Conservation (phyloP, 2,113 vertebrate genomes). For the Paralichthys olivaceus region DNA sequence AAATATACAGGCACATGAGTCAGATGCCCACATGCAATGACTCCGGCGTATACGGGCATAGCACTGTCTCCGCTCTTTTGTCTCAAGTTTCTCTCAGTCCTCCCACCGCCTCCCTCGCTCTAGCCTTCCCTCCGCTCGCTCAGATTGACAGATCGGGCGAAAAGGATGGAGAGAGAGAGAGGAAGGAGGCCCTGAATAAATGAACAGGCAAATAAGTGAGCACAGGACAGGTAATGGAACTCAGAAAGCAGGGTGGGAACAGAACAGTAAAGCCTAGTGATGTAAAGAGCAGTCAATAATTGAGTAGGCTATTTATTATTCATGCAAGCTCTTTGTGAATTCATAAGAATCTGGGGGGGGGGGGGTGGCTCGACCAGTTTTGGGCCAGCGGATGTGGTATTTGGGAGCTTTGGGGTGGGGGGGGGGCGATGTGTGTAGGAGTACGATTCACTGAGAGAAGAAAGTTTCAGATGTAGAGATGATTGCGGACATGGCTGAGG, state of each 20-base stretch:
- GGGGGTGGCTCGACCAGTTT: slow-evolving; percentile 25
- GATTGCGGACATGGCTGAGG: neutral
- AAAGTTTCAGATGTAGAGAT: slow-evolving; percentile 12
- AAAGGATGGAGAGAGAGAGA: neutral
- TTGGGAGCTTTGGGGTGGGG: slow-evolving; percentile 4
- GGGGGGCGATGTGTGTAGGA: neutral
- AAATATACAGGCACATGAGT: slow-evolving; percentile 18
- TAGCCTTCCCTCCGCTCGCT: neutral
- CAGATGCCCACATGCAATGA: slow-evolving; percentile 22
- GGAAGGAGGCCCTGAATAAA: slow-evolving; percentile 72
- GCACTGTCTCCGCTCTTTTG: slow-evolving; percentile 9
- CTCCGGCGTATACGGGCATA: neutral
- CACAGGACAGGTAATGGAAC: slow-evolving; percentile 78
- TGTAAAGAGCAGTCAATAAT: slow-evolving; percentile 80
- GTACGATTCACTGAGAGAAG: neutral
- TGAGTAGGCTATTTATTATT: slow-evolving; percentile 74
- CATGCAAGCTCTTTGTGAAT: slow-evolving; percentile 73
- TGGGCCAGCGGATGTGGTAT: slow-evolving; percentile 16
- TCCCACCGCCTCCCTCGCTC: slow-evolving; percentile 18
- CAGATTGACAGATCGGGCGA: slow-evolving; percentile 50
- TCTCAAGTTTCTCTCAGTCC: slow-evolving; percentile 34
- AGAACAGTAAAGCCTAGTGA: slow-evolving; percentile 67
- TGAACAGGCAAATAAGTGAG: slow-evolving; percentile 77
- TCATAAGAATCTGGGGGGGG: slow-evolving; percentile 51
- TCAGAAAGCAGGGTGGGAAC: slow-evolving; percentile 61